Conservation (phyloP, 2,797 vertebrate species). For the Dermochelys coriacea region DNA sequence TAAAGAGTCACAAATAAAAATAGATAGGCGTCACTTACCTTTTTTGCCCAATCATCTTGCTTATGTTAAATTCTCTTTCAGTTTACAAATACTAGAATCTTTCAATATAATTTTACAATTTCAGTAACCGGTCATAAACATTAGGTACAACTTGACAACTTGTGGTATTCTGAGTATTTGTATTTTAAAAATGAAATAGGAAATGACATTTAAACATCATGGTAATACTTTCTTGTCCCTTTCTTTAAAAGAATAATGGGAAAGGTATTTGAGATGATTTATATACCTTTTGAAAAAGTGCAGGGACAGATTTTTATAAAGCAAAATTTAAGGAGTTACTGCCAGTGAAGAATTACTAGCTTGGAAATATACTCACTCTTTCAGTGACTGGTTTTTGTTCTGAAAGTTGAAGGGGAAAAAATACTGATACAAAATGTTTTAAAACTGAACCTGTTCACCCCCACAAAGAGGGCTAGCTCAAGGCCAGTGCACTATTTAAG, state of each 20-base stretch:
- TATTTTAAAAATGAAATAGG: neutral
- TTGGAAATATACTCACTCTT: slow-evolving; percentile 37
- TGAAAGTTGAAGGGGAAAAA: neutral
- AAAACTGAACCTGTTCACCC: neutral
- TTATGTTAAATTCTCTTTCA: neutral
- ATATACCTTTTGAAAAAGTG: slow-evolving; percentile 21
- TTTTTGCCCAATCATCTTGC: neutral
- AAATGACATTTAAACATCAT: neutral
- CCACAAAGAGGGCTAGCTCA: neutral
- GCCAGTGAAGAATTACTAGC: neutral
- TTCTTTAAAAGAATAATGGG: slow-evolving; percentile 4
- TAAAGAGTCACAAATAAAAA: neutral
- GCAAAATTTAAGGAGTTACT: neutral
- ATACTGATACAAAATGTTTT: neutral
- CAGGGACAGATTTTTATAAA: neutral
- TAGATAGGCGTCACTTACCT: neutral
- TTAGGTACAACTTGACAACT: neutral
- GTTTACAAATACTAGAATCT: neutral
- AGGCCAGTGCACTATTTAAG: neutral
- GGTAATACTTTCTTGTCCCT: neutral
- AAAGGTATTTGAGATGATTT: neutral
- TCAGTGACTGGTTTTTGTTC: slow-evolving; percentile 21
- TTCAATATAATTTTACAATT: neutral
- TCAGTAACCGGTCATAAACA: slow-evolving; percentile 29
- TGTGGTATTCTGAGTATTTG: neutral